Base-by-base conservation (phyloP, 2,113 vertebrate species). In the Catharus fuscescens region DNA sequence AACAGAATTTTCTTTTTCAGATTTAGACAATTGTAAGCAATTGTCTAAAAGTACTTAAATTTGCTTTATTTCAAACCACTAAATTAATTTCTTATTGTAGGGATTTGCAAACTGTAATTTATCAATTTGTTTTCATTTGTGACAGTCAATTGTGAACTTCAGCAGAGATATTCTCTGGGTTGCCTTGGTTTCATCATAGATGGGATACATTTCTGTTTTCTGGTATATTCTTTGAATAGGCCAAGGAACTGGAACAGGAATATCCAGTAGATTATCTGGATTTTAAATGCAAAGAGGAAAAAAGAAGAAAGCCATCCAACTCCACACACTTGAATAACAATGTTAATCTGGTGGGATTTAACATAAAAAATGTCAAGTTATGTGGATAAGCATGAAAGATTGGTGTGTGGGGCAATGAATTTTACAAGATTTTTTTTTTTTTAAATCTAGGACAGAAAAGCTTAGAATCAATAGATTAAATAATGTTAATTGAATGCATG, bases 51-150 rank as follows among this genome's bases (percentile, higher is more conserved):
- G 12, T 48, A 21, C 23, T 79, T 61, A 86, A 80, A 79, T 81
- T 31, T 89, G 24, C 40, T 67, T 92, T 88, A 82, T 86, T 94
- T 32, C 31, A 83, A 80, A 52, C 2, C 29, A 62, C 52, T 83
- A 42, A 28, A 77, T 77, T 65, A 36, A 70, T 88, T 65, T 87
- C 54, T 13, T 56, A 14, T 84, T 86, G 48, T 29, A 45, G 38
- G 20, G 13, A 67, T 56, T 76, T 80, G 24, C 25, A 81, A 81
- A 74, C 45, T 81, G 44, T 71, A 79, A 67, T 89, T 86, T 95
- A 79, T 76, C 28, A 78, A 32, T 87, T 90, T 69, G 32, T 54
- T 86, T 82, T 67, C 29, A 67, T 94, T 93, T 91, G 11, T 72
- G 69, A 64, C 25, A 76, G 50, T 36, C 47, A 83, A 0, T 45